Percentiles rank a stretch among this genome's conserved stretches.
Evolutionary conservation across 2,888 invertebrate species (phyloP).

Genomic region (Perizoma affinitatum): DNA sequence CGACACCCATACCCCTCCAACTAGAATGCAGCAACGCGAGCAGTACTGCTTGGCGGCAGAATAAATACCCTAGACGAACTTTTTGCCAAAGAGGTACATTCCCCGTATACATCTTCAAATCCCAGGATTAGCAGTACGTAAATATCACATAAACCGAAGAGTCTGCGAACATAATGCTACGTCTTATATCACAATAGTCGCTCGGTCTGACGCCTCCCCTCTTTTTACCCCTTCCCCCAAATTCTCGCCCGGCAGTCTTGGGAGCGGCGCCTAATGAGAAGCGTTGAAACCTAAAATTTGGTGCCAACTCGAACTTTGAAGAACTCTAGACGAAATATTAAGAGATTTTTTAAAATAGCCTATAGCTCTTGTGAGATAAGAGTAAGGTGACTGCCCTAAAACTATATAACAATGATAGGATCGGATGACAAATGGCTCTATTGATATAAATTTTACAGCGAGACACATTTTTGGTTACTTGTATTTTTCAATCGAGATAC

Average conservation of each 20-base stretch:
- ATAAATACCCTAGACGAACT: too few relatives aligned
- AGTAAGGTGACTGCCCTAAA: constrained; percentile 38
- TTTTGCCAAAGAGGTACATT: too few relatives aligned
- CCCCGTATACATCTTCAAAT: constrained; percentile 6
- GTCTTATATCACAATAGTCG: constrained; percentile 67
- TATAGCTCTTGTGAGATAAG: constrained; percentile 43
- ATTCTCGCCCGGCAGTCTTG: constrained; percentile 40
- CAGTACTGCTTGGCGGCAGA: too few relatives aligned
- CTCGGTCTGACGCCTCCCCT: constrained; percentile 50
- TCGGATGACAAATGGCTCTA: constrained; percentile 58
- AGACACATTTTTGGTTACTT: constrained; percentile 52
- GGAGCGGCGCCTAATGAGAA: constrained; percentile 76
- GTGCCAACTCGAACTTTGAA: constrained; percentile 80
- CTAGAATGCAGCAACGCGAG: too few relatives aligned
- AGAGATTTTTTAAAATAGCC: constrained; percentile 42
- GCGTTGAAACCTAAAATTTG: constrained; percentile 80
- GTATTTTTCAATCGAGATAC: constrained; percentile 49
- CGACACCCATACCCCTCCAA: too few relatives aligned
- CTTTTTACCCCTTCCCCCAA: constrained; percentile 32
- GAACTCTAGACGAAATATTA: constrained; percentile 56
- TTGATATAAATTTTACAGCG: constrained; percentile 66
- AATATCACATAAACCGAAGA: constrained; percentile 53
- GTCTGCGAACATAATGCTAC: constrained; percentile 67
- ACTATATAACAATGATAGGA: constrained; percentile 41
- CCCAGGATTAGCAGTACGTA: constrained; percentile 33